These are phyloP conservation scores for Drepanosiphum platanoidis DNA, from an alignment of 2,888 invertebrate species.

Conservation along the genomic window DNA sequence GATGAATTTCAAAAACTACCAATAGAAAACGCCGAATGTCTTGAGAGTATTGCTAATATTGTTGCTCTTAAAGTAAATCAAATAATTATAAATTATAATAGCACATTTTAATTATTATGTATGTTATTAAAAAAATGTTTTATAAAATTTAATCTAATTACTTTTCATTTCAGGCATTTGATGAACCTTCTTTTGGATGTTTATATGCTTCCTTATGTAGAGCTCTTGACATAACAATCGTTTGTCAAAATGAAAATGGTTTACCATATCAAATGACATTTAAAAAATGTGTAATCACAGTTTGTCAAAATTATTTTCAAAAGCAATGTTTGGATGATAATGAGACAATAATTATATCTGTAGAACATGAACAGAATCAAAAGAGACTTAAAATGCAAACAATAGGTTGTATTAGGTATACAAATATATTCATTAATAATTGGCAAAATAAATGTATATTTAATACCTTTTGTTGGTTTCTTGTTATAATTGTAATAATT, in stretches of 20 bases:
- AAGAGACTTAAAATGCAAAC: conserved; percentile 44
- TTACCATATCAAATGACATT: conserved; percentile 33
- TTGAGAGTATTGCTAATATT: conserved; percentile 58
- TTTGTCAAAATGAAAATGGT: conserved; percentile 30
- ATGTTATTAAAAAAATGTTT: too few species aligned
- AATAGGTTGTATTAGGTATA: conserved; percentile 55
- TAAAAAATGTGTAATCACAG: conserved; percentile 37
- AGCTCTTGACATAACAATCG: conserved; percentile 43
- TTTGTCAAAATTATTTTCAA: conserved; percentile 55
- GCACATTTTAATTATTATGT: too few species aligned
- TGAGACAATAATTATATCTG: background rate
- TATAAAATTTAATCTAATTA: background rate
- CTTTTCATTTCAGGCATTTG: conserved; percentile 39
- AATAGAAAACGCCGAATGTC: conserved; percentile 48
- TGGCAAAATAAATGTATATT: background rate
- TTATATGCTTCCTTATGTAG: conserved; percentile 45
- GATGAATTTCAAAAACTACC: conserved; percentile 51
- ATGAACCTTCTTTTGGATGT: conserved; percentile 51
- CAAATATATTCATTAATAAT: background rate
- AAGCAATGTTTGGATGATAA: conserved; percentile 39
- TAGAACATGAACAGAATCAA: conserved; percentile 44
- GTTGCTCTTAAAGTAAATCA: conserved; percentile 55
- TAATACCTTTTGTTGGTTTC: background rate
- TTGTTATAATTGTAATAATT: background rate
- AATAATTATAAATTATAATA: background rate